Percentiles rank a stretch among this genome's conserved stretches.
phyloP scores from a whole-genome alignment of 2,888 invertebrate species.

The Cyclophora albipunctata region DNA sequence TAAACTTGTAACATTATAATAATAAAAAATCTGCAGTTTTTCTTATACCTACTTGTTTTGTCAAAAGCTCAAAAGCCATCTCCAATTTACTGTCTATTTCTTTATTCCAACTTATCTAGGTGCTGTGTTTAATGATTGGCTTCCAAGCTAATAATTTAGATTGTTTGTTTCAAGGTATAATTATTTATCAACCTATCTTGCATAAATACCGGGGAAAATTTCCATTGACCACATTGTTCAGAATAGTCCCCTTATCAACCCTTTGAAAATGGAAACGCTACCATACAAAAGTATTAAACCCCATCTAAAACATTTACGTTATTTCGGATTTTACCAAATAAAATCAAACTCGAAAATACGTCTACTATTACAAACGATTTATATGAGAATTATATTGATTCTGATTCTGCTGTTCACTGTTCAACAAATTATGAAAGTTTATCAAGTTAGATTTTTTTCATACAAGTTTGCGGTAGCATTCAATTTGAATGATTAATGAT shows the following conservation, averaged over 20 bases:
- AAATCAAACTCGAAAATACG: slow-evolving; percentile 22
- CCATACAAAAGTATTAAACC: slow-evolving; percentile 32
- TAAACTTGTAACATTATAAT: no score
- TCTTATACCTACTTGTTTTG: no score
- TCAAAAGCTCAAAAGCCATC: no score
- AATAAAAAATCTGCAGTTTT: no score
- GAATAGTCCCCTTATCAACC: background rate
- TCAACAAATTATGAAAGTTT: slow-evolving; percentile 39
- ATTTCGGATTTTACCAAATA: slow-evolving; percentile 35
- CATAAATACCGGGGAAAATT: no score
- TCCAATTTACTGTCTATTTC: no score
- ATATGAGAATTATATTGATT: slow-evolving; percentile 28
- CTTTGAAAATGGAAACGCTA: slow-evolving; percentile 21
- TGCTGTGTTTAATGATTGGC: no score
- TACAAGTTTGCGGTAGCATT: background rate
- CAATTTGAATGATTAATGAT: background rate
- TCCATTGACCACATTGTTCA: no score
- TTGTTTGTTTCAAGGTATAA: no score
- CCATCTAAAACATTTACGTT: slow-evolving; percentile 31
- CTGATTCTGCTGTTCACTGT: slow-evolving; percentile 31
- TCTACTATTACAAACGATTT: slow-evolving; percentile 29
- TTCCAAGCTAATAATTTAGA: no score
- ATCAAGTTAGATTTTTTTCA: slow-evolving; percentile 29
- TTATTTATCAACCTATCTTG: no score
- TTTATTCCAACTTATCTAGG: no score